Base-by-base conservation (phyloP, 2,888 invertebrate genomes). In the Plusia festucae region DNA sequence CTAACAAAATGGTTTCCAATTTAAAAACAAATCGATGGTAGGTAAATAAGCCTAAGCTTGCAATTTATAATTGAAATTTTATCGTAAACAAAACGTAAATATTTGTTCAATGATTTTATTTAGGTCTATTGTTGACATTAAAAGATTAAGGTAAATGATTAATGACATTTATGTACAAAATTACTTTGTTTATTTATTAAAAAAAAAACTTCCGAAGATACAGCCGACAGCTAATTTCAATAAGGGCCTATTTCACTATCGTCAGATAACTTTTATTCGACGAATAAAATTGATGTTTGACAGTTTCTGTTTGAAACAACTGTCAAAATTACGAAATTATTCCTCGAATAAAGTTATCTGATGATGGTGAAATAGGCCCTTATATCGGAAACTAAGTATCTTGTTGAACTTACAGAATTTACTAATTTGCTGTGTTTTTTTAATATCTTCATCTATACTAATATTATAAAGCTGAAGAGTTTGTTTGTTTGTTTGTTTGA, bases 1-100 rank as follows among this genome's bases (percentile, higher is more conserved):
- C 49, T 58, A 55, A 51, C 58, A 58, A 68, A 72, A 77, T 46
- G 44, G 51, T 68, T 55, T 55, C 53, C 67, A 65, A 69, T 80
- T 74, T 65, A 40, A 30, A 65, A 20, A 54, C 24, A 59, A 72
- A 64, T 64, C 62, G 46, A 40, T 51, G 34, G 32, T 27, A 32
- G 54, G 20, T 44, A 24, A 58, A 70, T 56, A 65, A n/a, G n/a
- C 30, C 24, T 59, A 27, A 73, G 60, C 60, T 46, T n/a, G 20
- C 60, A 55, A 72, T 68, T n/a, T 64, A 44, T 30, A 55, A 46
- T 53, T 30, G 32, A 8, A 61, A 60, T 70, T 32, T 62, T 18
- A 13, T 59, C 27, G 64, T 40, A 53, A 56, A 58, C 15, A 44
- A 64, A 57, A 60, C 60, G 68, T 53, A 51, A 53, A 34, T 53